These are phyloP conservation scores for Argyresthia goedartella DNA, from an alignment of 2,888 invertebrate species.

Conservation along the genomic window DNA sequence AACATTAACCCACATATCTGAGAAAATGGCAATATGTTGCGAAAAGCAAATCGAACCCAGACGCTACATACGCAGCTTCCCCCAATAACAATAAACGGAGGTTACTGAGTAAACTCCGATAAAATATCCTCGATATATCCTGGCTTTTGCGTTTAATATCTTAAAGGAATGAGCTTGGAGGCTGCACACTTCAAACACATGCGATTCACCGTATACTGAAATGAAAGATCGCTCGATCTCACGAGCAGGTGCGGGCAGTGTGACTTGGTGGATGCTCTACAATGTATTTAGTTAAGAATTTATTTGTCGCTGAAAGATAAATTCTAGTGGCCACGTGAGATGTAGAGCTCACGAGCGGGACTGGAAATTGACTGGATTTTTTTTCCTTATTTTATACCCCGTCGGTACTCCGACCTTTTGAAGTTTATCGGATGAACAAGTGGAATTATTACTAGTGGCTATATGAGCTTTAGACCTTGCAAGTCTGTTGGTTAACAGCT, in stretches of 20 bases:
- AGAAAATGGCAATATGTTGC: neutral
- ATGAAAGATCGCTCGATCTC: constrained; percentile 21
- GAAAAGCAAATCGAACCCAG: neutral
- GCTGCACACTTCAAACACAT: constrained; percentile 26
- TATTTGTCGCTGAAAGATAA: too few species aligned
- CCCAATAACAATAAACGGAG: constrained; percentile 2
- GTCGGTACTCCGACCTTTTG: too few species aligned
- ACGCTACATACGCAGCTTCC: neutral
- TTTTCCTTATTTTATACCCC: too few species aligned
- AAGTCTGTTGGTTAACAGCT: too few species aligned
- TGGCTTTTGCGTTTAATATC: constrained; percentile 51
- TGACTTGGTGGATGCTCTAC: constrained; percentile 9
- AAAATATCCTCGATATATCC: constrained; percentile 44
- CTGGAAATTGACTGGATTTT: too few species aligned
- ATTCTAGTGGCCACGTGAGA: too few species aligned
- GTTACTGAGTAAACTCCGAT: constrained; percentile 31
- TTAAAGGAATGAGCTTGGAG: constrained; percentile 20
- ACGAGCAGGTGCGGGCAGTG: constrained; percentile 16
- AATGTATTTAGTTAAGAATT: too few species aligned
- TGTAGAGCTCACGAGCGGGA: too few species aligned
- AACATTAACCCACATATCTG: neutral
- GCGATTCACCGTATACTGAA: constrained; percentile 25
- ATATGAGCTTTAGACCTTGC: too few species aligned
- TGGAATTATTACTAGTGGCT: too few species aligned
- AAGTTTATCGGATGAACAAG: too few species aligned